Conservation (phyloP, 2,113 vertebrate species). For the Otocyon megalotis region DNA sequence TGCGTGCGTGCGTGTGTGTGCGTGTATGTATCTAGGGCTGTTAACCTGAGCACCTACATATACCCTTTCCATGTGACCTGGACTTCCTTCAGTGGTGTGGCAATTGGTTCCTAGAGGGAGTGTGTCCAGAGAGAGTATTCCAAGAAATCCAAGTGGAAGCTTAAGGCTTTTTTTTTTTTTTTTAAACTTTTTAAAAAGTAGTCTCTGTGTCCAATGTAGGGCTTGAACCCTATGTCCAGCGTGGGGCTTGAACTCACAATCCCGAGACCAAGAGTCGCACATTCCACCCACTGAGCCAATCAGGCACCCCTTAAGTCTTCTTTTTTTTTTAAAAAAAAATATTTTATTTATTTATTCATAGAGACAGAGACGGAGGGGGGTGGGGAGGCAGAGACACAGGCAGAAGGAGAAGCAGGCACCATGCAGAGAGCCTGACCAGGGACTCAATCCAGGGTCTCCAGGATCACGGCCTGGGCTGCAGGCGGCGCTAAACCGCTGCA, state of each 20-base stretch:
- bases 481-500: no score
- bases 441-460: no score
- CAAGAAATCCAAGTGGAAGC: not conserved
- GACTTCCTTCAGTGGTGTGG: not conserved
- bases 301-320: not conserved
- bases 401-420: no score
- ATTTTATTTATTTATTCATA: no score
- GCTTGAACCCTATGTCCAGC: not conserved
- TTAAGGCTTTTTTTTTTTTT: not conserved
- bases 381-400: no score
- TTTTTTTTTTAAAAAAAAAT: not conserved
- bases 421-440: no score
- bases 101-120: not conserved
- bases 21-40: not conserved
- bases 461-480: no score
- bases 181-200: not conserved
- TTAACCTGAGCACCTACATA: not conserved
- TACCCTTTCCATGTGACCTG: not conserved
- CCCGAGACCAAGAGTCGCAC: not conserved
- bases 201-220: not conserved
- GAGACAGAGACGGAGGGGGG: no score
- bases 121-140: not conserved
- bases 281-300: not conserved
- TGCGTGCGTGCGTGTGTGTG: no score
- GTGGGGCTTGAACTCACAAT: not conserved